phyloP scores from a whole-genome alignment of 2,888 invertebrate species.

The Nephrotoma guestfalica region DNA sequence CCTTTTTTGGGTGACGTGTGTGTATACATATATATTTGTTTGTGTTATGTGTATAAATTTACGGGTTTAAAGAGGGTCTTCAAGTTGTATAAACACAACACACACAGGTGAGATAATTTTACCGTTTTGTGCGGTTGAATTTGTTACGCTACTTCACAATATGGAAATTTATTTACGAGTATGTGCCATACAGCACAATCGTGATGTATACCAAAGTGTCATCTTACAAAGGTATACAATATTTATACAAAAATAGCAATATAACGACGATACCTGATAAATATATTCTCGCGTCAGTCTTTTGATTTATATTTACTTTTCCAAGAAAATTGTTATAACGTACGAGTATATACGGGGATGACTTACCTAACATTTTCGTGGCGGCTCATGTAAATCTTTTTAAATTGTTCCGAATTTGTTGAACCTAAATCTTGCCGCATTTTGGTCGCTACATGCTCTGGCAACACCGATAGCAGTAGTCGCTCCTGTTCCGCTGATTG shows the following conservation, averaged over 20 bases:
- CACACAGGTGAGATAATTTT: background rate
- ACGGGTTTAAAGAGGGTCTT: background rate
- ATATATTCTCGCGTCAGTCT: background rate
- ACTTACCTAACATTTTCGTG: constrained; percentile 89
- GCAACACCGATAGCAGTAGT: constrained; percentile 79
- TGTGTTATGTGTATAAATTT: background rate
- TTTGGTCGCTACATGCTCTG: constrained; percentile 91
- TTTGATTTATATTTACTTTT: background rate
- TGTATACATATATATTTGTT: too few species aligned
- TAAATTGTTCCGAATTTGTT: constrained; percentile 78
- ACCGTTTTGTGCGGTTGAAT: background rate
- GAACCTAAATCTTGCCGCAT: constrained; percentile 90
- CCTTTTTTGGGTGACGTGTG: background rate
- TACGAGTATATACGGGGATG: background rate
- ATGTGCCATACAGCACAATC: constrained; percentile 1
- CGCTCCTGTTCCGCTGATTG: constrained; percentile 89
- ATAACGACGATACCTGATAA: background rate
- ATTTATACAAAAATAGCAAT: background rate
- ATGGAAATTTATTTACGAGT: background rate
- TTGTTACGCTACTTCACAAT: background rate
- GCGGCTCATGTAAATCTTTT: constrained; percentile 94
- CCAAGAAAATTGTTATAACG: background rate
- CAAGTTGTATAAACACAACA: background rate
- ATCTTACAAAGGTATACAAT: background rate
- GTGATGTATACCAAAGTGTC: background rate